These are phyloP conservation scores for Microtus montanus DNA, from an alignment of 2,113 vertebrate species.

Conservation along the genomic window DNA sequence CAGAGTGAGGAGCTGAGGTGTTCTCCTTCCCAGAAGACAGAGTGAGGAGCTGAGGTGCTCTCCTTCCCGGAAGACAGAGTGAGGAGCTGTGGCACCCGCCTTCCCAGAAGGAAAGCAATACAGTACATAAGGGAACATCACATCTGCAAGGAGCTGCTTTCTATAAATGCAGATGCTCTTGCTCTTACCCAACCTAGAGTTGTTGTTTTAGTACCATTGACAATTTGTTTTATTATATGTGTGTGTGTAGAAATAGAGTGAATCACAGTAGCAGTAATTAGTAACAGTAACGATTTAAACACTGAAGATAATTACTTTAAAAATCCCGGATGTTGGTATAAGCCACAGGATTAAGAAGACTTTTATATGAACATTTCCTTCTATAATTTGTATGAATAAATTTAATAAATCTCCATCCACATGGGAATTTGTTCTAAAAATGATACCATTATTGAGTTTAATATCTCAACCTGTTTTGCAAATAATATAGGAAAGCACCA, in stretches of 20 bases:
- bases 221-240: constrained; percentile 14
- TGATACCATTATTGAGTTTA: not conserved
- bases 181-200: not conserved
- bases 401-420: not conserved
- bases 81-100: not conserved
- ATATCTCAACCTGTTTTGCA: not conserved
- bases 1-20: not conserved
- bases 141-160: not conserved
- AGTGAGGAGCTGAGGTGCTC: not conserved
- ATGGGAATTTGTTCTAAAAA: not conserved
- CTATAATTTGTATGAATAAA: constrained; percentile 18
- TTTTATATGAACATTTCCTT: not conserved
- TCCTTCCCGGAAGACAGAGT: not conserved
- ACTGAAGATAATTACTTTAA: not conserved
- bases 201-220: not conserved
- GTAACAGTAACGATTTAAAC: constrained; percentile 8
- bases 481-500: not conserved
- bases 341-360: not conserved
- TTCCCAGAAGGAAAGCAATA: not conserved
- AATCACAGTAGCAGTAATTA: not conserved
- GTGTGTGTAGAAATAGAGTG: not conserved
- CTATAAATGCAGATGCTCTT: not conserved
- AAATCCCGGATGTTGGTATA: not conserved
- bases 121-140: not conserved
- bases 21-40: not conserved